Base-by-base conservation (phyloP, 2,113 vertebrate species). In the Lampris incognitus region DNA sequence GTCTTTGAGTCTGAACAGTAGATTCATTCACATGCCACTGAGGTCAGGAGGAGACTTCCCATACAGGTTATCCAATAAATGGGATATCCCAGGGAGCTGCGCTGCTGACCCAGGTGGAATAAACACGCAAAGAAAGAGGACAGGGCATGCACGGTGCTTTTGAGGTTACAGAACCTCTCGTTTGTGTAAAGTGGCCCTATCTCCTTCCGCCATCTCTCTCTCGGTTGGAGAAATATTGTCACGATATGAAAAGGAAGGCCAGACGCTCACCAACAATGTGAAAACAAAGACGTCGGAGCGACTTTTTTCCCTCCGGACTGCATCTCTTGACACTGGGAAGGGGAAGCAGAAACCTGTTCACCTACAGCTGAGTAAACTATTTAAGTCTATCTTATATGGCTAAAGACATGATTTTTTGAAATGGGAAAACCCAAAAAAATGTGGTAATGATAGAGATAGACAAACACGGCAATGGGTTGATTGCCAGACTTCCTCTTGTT, bases 351-450 rank as follows among this genome's bases (percentile, higher is more conserved):
- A 24, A 76, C 85, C 82, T 90, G 90, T 91, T 83, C 89, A 81
- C 84, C 89, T 84, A 60, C 92, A 94, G 91, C 92, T 94, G 92
- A 92, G 81, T 90, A 92, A 94, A 94, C 93, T 91, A 90, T 76
- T 91, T 88, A 90, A 92, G 88, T 93, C 91, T 51, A 74, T 86
- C 84, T 86, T 78, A 78, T 88, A 87, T 80, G 74, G 74, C 78
- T 71, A 78, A 78, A 84, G 87, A 88, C 81, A 81, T 70, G 79
- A 85, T 85, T 84, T 24, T 87, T 83, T 74, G 68, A 88, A 84
- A 88, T 76, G 74, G 83, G 76, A 80, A 93, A 91, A 81, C 74
- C 86, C 85, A 62, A 85, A 62, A 85, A 86, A 88, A 92, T 88
- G 78, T 89, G 82, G 76, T 86, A 85, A 91, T 86, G 87, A 90